Evolutionary conservation across 2,888 invertebrate species (phyloP).

Genomic region (Sepioteuthis lessoniana): DNA sequence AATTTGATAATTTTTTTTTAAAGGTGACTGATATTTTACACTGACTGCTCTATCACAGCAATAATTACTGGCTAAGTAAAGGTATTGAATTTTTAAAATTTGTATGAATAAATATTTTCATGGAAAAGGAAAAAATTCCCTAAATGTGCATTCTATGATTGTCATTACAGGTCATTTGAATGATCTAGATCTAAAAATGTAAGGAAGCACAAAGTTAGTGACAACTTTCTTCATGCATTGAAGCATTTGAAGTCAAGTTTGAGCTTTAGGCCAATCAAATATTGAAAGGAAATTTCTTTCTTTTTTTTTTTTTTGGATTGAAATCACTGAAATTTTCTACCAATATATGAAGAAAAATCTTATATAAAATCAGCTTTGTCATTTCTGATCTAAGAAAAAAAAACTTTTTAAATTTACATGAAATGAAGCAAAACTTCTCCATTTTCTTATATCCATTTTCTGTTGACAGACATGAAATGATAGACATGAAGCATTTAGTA

Average conservation of each 20-base stretch:
- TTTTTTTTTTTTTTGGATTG: neutral
- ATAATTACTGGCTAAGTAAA: neutral
- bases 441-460: neutral
- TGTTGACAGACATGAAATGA: neutral
- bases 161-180: neutral
- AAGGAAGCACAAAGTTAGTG: neutral
- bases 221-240: constrained; percentile 1
- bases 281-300: neutral
- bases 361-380: neutral
- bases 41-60: neutral
- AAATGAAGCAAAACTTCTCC: neutral
- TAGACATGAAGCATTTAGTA: too few species aligned
- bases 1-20: neutral
- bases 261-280: neutral
- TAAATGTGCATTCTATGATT: neutral
- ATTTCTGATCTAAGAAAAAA: neutral
- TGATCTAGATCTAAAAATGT: neutral
- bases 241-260: neutral
- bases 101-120: neutral
- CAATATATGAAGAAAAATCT: neutral
- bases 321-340: neutral
- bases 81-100: neutral
- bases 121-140: neutral
- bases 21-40: neutral
- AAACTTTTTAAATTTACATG: neutral